Percentiles rank a stretch among this genome's conserved stretches.
Conservation (phyloP, 2,113 vertebrate species). For the Elephantulus edwardii region DNA sequence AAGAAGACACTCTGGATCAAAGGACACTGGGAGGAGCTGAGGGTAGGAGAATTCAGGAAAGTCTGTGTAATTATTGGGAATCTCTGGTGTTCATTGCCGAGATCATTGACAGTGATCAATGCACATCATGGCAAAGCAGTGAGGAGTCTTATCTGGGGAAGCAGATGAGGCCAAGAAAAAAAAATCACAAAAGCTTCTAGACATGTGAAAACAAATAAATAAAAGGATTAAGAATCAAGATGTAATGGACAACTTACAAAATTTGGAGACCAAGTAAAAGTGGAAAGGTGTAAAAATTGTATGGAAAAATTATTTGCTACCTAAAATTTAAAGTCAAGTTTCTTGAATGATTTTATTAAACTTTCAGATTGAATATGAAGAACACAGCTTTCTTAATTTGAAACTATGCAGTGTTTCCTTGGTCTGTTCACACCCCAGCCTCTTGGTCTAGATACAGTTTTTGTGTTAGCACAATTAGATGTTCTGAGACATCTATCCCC, state of each 20-base stretch:
- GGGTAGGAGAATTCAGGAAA: not conserved
- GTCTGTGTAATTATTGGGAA: too few relatives aligned
- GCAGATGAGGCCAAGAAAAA: not conserved
- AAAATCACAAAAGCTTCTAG: too few relatives aligned
- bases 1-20: rapidly evolving
- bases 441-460: too few relatives aligned
- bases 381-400: too few relatives aligned
- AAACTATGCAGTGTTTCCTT: too few relatives aligned
- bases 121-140: not conserved
- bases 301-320: not conserved
- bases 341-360: too few relatives aligned
- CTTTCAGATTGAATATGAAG: too few relatives aligned
- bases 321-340: not conserved
- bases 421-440: too few relatives aligned
- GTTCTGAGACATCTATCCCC: too few relatives aligned
- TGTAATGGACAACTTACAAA: not conserved
- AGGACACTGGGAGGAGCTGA: too few relatives aligned
- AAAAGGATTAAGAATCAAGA: not conserved
- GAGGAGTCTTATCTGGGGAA: not conserved
- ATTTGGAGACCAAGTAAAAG: not conserved
- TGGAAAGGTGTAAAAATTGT: not conserved
- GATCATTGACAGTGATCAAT: rapidly evolving
- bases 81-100: not conserved
- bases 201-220: not conserved
- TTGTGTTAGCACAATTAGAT: too few relatives aligned